Conservation (phyloP, 1,140 invertebrate genomes). For the Anastrepha ludens region DNA sequence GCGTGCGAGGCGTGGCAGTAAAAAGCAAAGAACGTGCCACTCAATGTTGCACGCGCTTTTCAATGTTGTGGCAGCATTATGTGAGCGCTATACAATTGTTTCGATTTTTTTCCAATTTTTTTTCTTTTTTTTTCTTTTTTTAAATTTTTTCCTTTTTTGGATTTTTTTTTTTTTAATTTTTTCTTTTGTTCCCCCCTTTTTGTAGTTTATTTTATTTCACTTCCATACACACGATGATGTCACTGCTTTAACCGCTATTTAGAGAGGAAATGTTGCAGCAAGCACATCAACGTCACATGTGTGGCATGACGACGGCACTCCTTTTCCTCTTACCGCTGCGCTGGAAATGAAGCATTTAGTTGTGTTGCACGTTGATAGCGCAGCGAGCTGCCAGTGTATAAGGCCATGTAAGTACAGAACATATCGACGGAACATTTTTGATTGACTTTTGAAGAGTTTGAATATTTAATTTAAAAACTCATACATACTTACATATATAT, state of each 20-base stretch:
- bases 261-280: slow-evolving; percentile 13
- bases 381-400: neutral
- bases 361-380: neutral
- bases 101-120: neutral
- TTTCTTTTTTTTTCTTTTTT: neutral
- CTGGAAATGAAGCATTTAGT: neutral
- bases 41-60: slow-evolving; percentile 39
- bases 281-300: neutral
- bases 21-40: neutral
- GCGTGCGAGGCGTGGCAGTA: neutral
- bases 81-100: slow-evolving; percentile 2
- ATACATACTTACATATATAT: neutral
- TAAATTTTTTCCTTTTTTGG: neutral
- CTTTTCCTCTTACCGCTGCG: neutral
- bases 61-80: neutral
- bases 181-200: neutral
- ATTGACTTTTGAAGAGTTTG: slow-evolving; percentile 19
- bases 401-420: neutral
- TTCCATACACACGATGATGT: neutral
- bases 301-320: neutral
- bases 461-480: neutral
- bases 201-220: neutral
- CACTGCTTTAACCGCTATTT: neutral
- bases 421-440: neutral
- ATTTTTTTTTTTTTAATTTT: neutral